These are phyloP conservation scores for Sebastes cheni DNA, from an alignment of 2,797 vertebrate genomes.

Conservation along the genomic window DNA sequence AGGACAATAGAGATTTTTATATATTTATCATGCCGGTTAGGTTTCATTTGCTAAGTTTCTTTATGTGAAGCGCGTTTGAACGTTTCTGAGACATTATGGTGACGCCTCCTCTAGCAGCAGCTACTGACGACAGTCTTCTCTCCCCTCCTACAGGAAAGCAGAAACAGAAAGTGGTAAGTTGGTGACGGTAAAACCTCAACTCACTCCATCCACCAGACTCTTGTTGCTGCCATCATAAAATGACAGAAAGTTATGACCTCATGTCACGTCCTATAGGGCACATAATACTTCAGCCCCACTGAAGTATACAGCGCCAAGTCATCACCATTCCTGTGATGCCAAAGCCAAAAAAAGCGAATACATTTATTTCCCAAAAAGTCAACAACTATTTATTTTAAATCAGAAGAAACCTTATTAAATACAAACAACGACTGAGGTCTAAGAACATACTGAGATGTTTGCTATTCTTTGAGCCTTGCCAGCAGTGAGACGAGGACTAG, in stretches of 20 bases:
- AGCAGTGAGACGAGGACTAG: too few species aligned
- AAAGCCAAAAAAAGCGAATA: background rate
- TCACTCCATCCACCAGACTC: conserved; percentile 46
- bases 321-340: conserved; percentile 9
- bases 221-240: conserved; percentile 13
- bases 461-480: background rate
- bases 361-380: too few species aligned
- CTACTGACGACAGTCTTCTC: conserved; percentile 76
- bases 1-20: conserved; percentile 66
- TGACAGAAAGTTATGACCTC: background rate
- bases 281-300: conserved; percentile 27
- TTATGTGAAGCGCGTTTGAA: conserved; percentile 29
- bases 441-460: background rate
- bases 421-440: too few species aligned
- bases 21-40: conserved; percentile 40
- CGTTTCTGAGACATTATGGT: conserved; percentile 26
- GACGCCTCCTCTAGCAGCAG: conserved; percentile 24
- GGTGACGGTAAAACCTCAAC: conserved; percentile 65
- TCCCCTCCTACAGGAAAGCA: conserved; percentile 95
- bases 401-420: too few species aligned
- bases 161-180: conserved; percentile 99
- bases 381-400: too few species aligned
- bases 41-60: conserved; percentile 56
- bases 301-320: conserved; percentile 21
- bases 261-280: background rate